Conservation (phyloP, 92 coral and sea anemone species). For the Ricordea florida region DNA sequence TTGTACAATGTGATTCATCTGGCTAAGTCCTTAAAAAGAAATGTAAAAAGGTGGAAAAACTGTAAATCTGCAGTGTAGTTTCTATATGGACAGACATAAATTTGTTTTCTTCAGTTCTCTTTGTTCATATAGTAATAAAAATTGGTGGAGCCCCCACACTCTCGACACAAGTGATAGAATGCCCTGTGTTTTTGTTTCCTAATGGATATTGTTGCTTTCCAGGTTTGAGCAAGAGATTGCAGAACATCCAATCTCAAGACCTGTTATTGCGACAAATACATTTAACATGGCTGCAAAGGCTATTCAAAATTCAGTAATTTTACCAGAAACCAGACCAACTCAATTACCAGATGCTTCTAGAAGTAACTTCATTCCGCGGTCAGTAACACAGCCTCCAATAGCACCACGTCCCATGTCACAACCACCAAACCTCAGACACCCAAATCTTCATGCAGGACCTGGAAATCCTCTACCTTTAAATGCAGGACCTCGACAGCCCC, state of each 20-base stretch:
- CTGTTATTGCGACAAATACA: slow-evolving; percentile 88
- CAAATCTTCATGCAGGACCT: background rate
- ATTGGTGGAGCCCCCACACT: background rate
- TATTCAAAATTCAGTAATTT: slow-evolving; percentile 69
- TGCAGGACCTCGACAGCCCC: slow-evolving; percentile 10
- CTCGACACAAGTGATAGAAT: no score
- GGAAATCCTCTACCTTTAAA: background rate
- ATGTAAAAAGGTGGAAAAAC: no score
- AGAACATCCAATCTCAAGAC: slow-evolving; percentile 79
- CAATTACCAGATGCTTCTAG: background rate
- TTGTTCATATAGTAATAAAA: background rate
- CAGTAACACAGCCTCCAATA: slow-evolving; percentile 5
- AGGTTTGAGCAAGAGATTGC: slow-evolving; percentile 98
- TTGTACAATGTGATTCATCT: no score
- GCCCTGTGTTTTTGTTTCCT: background rate
- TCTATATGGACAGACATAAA: no score
- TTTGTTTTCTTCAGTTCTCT: no score
- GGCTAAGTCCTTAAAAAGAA: no score
- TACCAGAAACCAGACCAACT: slow-evolving; percentile 27
- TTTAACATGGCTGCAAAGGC: slow-evolving; percentile 88
- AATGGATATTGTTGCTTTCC: background rate
- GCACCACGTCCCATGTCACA: background rate
- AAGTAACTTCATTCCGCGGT: slow-evolving; percentile 9
- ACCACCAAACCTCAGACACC: background rate
- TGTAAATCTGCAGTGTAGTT: no score